Conservation (phyloP, 2,797 vertebrate genomes). For the Orestias chungarensis region DNA sequence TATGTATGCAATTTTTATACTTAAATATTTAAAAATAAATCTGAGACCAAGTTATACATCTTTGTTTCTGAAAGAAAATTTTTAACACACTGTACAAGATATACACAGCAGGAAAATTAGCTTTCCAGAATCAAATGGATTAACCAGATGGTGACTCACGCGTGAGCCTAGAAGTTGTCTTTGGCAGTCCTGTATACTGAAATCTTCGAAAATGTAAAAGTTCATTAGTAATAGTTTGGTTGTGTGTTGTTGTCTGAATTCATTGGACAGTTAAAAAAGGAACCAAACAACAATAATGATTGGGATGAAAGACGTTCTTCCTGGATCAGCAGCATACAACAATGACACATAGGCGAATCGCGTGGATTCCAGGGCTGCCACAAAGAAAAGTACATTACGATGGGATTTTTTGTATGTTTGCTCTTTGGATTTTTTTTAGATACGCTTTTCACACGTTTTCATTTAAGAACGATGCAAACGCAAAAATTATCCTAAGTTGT, state of each 20-base stretch:
- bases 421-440: not conserved
- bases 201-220: constrained; percentile 27
- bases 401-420: not conserved
- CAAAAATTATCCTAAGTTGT: not conserved
- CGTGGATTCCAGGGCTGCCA: constrained; percentile 14
- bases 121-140: constrained; percentile 65
- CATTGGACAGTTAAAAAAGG: constrained; percentile 30
- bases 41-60: not conserved
- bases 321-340: constrained; percentile 4
- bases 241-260: constrained; percentile 9
- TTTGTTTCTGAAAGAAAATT: not conserved
- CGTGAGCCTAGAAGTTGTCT: constrained; percentile 56
- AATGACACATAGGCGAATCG: not conserved
- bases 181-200: constrained; percentile 29
- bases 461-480: not conserved
- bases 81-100: not conserved
- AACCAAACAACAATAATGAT: constrained; percentile 12
- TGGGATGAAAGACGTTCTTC: constrained; percentile 7
- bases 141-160: constrained; percentile 38
- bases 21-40: not conserved
- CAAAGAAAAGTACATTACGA: not conserved
- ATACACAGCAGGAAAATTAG: constrained; percentile 41
- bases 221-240: constrained; percentile 50
- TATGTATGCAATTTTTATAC: not conserved
- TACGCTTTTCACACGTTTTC: not conserved